Conservation (phyloP, 2,113 vertebrate species). For the Cavia aperea region DNA sequence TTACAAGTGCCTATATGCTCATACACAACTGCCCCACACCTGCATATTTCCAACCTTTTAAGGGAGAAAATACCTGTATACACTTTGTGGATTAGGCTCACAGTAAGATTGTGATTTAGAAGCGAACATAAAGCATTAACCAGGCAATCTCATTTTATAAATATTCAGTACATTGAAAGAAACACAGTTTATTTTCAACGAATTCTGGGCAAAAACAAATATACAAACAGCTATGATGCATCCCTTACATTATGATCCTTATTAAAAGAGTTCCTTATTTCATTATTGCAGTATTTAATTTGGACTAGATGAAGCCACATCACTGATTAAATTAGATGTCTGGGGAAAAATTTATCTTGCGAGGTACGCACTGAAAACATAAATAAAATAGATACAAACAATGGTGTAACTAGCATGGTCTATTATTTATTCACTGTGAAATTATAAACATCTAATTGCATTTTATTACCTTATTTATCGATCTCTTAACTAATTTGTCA, state of each 20-base stretch:
- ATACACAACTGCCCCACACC: neutral
- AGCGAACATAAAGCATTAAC: neutral
- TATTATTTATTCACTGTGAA: slow-evolving; percentile 65
- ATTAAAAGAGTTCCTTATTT: slow-evolving; percentile 67
- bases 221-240: slow-evolving; percentile 10
- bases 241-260: slow-evolving; percentile 56
- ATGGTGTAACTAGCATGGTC: slow-evolving; percentile 12
- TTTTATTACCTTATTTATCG: slow-evolving; percentile 63
- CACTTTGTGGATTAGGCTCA: neutral
- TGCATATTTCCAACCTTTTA: neutral
- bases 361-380: slow-evolving; percentile 45
- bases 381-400: slow-evolving; percentile 58
- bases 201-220: slow-evolving; percentile 42
- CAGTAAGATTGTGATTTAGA: neutral
- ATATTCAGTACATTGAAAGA: neutral
- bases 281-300: slow-evolving; percentile 66
- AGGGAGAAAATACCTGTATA: slow-evolving; percentile 3
- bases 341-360: slow-evolving; percentile 7
- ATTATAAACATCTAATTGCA: slow-evolving; percentile 62
- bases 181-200: slow-evolving; percentile 32
- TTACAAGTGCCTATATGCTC: neutral
- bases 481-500: slow-evolving; percentile 52
- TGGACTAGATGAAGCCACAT: slow-evolving; percentile 46
- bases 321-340: slow-evolving; percentile 63
- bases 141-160: neutral